Base-by-base conservation (phyloP, 1,140 invertebrate species). In the Ceratosolen fusciceps region DNA sequence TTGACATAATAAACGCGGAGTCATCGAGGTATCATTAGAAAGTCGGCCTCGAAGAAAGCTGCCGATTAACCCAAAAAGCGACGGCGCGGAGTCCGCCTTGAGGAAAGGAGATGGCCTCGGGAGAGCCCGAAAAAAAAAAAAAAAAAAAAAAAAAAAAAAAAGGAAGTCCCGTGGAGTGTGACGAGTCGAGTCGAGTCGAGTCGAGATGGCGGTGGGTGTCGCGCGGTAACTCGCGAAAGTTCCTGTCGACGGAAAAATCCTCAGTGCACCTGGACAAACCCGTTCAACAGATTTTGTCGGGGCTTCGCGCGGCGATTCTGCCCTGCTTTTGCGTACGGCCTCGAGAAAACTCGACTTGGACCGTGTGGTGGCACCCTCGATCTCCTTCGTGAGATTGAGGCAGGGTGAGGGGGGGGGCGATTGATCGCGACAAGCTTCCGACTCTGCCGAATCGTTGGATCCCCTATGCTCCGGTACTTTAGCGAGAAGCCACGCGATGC, bases 1-100 rank as follows among this genome's bases (percentile, higher is more conserved):
- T 3, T 29, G 12, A 60, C 16, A 16, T 12, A 3, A 16, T 39
- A n/a, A 14, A 24, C 2, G 12, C 5, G 21, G 65, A n/a, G n/a
- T 7, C 10, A 31, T 60, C 65, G 24, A 67, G 29, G 29, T 47
- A 31, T 29, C 67, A 70, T 49, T 70, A 70, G 37, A 70, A 70
- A 70, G 24, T 70, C 29, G 39, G 2, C n/a, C 37, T 29, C n/a
- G 37, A 70, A 47, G 26, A 70, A 70, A 47, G 43, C 10, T 39
- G 10, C 1, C 62, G n/a, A 67, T 67, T 67, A 67, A 67, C 34
- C 31, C 60, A 65, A 39, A 65, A 65, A 16, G 26, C 9, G 7
- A 67, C 21, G 34, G 16, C 24, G 29, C 7, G 12, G 0, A n/a
- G n/a, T n/a, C n/a, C n/a, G n/a, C n/a, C n/a, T n/a, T n/a, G n/a